These are phyloP conservation scores for Elaphurus davidianus DNA, from an alignment of 2,113 vertebrate genomes.

Conservation along the genomic window DNA sequence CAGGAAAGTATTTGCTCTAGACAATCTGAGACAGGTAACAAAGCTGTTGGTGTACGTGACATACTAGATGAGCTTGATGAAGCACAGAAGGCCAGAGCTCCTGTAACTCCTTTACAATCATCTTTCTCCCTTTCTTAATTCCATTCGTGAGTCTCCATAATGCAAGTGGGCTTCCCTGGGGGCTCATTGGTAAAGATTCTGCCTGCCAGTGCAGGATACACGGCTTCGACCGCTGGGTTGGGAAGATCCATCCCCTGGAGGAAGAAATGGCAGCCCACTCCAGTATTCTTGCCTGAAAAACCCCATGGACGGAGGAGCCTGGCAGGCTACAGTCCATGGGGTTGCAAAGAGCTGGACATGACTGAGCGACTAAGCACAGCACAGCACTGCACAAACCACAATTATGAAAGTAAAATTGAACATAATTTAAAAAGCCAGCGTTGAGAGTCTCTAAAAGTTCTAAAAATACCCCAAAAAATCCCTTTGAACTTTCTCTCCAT, in stretches of 20 bases:
- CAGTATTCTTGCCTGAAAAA: background rate
- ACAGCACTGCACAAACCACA: background rate
- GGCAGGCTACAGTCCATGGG: no score
- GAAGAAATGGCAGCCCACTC: background rate
- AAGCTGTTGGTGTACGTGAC: background rate
- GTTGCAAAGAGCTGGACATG: no score
- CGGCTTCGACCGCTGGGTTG: fast-evolving
- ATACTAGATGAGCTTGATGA: background rate
- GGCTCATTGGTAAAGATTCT: background rate
- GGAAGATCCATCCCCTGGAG: background rate
- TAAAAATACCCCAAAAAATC: background rate
- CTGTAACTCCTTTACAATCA: background rate
- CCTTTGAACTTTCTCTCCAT: background rate
- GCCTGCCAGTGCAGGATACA: background rate
- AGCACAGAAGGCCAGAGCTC: background rate
- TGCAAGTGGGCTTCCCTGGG: background rate
- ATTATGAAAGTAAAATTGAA: background rate
- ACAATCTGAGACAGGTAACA: background rate
- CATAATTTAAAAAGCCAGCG: background rate
- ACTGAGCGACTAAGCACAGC: background rate
- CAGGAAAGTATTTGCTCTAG: background rate
- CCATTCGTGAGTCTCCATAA: background rate
- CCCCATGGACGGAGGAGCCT: background rate
- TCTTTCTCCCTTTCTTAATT: background rate
- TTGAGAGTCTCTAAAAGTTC: background rate